Conservation (phyloP, 2,113 vertebrate genomes). For the Ciconia maguari region DNA sequence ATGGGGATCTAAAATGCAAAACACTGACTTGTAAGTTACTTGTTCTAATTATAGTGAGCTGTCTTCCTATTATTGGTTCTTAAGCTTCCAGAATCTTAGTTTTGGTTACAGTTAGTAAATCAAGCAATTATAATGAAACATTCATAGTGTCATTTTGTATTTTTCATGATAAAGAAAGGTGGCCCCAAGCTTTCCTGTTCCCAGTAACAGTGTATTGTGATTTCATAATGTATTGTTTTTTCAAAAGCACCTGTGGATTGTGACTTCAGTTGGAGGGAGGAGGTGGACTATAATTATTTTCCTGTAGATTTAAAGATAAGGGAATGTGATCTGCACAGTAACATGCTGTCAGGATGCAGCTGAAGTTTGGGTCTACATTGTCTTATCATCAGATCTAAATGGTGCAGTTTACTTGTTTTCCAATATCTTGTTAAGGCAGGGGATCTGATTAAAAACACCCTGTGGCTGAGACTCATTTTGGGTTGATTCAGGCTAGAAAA, state of each 20-base stretch:
- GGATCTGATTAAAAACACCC: neutral
- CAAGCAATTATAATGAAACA: neutral
- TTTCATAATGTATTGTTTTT: neutral
- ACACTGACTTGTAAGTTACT: neutral
- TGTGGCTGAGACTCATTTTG: neutral
- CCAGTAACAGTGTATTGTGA: neutral
- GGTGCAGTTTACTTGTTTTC: neutral
- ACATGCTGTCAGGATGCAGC: neutral
- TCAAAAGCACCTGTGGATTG: neutral
- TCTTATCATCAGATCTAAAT: neutral
- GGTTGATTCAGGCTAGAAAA: neutral
- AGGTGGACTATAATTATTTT: neutral
- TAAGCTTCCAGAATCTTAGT: neutral
- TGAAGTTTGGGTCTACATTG: neutral
- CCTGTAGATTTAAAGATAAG: neutral
- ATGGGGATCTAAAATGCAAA: neutral
- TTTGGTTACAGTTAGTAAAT: neutral
- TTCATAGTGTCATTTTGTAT: neutral
- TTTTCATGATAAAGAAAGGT: neutral
- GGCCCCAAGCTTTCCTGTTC: neutral
- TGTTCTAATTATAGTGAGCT: neutral
- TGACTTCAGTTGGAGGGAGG: neutral
- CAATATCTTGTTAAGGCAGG: neutral
- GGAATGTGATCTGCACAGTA: neutral
- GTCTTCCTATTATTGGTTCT: neutral